Evolutionary conservation across 2,113 vertebrate species (phyloP).

Genomic region (Candoia aspera): DNA sequence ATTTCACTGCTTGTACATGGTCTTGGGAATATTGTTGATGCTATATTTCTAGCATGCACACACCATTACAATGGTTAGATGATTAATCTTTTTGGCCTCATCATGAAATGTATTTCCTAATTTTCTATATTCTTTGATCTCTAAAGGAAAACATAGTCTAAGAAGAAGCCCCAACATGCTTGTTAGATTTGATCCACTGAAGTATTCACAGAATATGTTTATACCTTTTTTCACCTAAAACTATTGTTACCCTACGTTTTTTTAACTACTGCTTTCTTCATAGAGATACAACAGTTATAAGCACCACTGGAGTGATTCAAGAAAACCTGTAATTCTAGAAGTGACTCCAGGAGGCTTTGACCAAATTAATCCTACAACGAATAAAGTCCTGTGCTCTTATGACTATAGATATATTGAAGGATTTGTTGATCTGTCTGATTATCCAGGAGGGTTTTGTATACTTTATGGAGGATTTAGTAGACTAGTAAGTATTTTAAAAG

Average conservation of each 20-base stretch:
- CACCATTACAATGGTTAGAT: background rate
- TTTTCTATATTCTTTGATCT: background rate
- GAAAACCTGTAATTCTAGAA: constrained; percentile 89
- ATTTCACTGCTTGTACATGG: background rate
- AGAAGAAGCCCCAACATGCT: background rate
- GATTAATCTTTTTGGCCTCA: background rate
- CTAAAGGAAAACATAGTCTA: background rate
- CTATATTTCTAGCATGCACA: background rate
- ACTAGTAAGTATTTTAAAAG: constrained; percentile 79
- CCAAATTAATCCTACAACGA: constrained; percentile 92
- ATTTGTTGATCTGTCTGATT: constrained; percentile 91
- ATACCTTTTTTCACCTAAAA: background rate
- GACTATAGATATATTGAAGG: constrained; percentile 99
- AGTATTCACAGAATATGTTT: background rate
- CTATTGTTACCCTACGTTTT: background rate
- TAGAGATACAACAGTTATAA: constrained; percentile 98
- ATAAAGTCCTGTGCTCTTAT: constrained; percentile 94
- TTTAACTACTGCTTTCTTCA: constrained; percentile 41
- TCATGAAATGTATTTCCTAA: background rate
- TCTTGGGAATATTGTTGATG: background rate
- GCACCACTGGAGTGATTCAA: constrained; percentile 94
- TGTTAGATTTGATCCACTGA: background rate
- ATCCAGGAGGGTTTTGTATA: constrained; percentile 96
- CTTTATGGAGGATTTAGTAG: constrained; percentile 95
- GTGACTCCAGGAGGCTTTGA: constrained; percentile 97